phyloP scores from a whole-genome alignment of 2,888 invertebrate genomes.

The Polydrusus cervinus region DNA sequence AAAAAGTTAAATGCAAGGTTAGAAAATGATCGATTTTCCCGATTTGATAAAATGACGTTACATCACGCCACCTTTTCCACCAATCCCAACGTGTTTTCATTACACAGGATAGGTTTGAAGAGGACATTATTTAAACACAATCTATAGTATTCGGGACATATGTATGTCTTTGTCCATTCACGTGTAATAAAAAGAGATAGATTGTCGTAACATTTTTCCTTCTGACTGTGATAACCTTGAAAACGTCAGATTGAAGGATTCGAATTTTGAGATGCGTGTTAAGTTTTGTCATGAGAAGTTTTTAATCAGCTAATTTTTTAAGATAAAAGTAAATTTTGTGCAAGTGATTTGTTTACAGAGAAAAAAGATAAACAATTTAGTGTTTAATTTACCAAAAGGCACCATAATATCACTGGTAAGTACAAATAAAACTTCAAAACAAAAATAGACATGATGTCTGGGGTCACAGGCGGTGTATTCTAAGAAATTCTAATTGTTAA shows the following conservation, averaged over 20 bases:
- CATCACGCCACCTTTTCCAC: slow-evolving; percentile 50
- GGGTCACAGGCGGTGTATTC: slow-evolving; percentile 4
- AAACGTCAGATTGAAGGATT: slow-evolving; percentile 21
- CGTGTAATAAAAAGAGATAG: too few species aligned
- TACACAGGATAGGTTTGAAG: not conserved
- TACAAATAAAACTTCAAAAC: not conserved
- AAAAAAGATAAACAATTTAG: slow-evolving; percentile 5
- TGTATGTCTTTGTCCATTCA: not conserved
- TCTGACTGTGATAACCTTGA: not conserved
- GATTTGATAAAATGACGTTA: slow-evolving; percentile 32
- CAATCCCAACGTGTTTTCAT: slow-evolving; percentile 33
- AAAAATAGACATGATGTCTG: slow-evolving; percentile 18
- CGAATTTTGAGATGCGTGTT: slow-evolving; percentile 30
- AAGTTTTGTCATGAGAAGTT: not conserved
- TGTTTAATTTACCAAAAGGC: slow-evolving; percentile 1
- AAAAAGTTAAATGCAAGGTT: too few species aligned
- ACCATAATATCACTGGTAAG: slow-evolving; percentile 20
- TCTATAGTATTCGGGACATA: not conserved
- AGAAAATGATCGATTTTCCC: slow-evolving; percentile 24
- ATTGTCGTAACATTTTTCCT: too few species aligned
- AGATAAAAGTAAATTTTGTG: slow-evolving; percentile 26
- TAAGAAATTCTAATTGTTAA: not conserved
- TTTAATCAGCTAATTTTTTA: slow-evolving; percentile 22
- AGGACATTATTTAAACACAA: too few species aligned
- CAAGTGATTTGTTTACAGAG: slow-evolving; percentile 35